Percentiles rank a stretch among this genome's conserved stretches.
phyloP scores from a whole-genome alignment of 2,888 invertebrate species.

The Phaedon cochleariae region DNA sequence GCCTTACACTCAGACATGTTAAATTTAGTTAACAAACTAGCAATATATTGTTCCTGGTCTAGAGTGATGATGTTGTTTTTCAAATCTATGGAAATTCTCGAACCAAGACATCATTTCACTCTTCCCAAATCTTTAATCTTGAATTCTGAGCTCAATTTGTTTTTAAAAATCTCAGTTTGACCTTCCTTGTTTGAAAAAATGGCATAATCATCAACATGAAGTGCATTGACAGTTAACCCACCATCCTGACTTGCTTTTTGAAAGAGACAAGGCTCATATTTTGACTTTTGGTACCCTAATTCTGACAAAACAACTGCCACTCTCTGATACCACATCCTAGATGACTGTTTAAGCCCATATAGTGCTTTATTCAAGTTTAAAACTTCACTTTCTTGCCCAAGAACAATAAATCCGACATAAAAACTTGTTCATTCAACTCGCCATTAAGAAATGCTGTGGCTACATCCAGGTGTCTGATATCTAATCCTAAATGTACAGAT shows the following conservation, averaged over 20 bases:
- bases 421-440: neutral
- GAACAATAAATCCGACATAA: neutral
- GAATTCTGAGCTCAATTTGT: conserved; percentile 28
- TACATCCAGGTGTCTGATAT: neutral
- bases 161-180: conserved; percentile 27
- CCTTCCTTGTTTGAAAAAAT: conserved; percentile 35
- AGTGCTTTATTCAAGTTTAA: conserved; percentile 39
- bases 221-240: conserved; percentile 30
- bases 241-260: conserved; percentile 25
- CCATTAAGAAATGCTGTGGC: neutral
- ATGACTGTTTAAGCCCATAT: conserved; percentile 41
- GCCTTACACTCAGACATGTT: conserved; percentile 9
- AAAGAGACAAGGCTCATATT: conserved; percentile 39
- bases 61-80: neutral
- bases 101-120: conserved; percentile 1
- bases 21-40: neutral
- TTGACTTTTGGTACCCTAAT: conserved; percentile 30
- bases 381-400: conserved; percentile 6
- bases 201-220: conserved; percentile 40
- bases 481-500: conserved; percentile 7
- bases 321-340: conserved; percentile 8
- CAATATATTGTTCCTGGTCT: conserved; percentile 6
- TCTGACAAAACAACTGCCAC: neutral
- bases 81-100: neutral
- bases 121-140: conserved; percentile 10